Evolutionary conservation across 2,888 invertebrate genomes (phyloP).

Genomic region (Agonopterix subpropinquella): DNA sequence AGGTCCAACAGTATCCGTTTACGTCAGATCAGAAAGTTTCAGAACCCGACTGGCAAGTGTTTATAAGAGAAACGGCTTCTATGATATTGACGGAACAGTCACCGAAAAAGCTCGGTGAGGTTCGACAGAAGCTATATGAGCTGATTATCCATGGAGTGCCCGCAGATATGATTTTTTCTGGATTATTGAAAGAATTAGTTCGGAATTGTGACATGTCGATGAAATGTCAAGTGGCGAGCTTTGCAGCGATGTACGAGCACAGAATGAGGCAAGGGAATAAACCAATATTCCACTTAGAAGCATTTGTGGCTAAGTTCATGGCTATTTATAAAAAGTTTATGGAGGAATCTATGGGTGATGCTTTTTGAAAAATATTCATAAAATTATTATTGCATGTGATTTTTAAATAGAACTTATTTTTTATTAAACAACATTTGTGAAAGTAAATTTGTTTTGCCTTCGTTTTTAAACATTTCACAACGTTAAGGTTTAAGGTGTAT

Average conservation of each 20-base stretch:
- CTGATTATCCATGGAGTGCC: slow-evolving; percentile 96
- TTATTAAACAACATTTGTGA: no score
- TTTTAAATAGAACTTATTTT: no score
- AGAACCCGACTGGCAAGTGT: slow-evolving; percentile 95
- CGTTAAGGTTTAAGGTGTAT: no score
- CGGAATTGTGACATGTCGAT: slow-evolving; percentile 93
- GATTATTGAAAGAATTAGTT: slow-evolving; percentile 88
- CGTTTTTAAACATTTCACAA: no score
- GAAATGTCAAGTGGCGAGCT: slow-evolving; percentile 88
- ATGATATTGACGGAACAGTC: slow-evolving; percentile 92
- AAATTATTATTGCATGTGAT: no score
- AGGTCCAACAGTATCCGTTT: slow-evolving; percentile 94
- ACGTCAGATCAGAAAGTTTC: slow-evolving; percentile 85
- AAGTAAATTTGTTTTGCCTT: no score
- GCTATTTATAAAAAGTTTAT: slow-evolving; percentile 92
- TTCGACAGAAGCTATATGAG: slow-evolving; percentile 93
- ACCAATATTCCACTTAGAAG: slow-evolving; percentile 97
- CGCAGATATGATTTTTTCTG: slow-evolving; percentile 92
- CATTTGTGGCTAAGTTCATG: slow-evolving; percentile 98
- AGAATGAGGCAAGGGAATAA: slow-evolving; percentile 94
- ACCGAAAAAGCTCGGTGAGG: slow-evolving; percentile 87
- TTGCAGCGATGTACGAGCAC: slow-evolving; percentile 95
- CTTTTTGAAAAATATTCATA: slow-evolving; percentile 37
- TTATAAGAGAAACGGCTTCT: slow-evolving; percentile 89
- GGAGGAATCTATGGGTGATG: slow-evolving; percentile 80